Percentiles rank a stretch among this genome's conserved stretches.
These are phyloP conservation scores for Pyrrhia umbra DNA, from an alignment of 2,888 invertebrate genomes.

Conservation along the genomic window DNA sequence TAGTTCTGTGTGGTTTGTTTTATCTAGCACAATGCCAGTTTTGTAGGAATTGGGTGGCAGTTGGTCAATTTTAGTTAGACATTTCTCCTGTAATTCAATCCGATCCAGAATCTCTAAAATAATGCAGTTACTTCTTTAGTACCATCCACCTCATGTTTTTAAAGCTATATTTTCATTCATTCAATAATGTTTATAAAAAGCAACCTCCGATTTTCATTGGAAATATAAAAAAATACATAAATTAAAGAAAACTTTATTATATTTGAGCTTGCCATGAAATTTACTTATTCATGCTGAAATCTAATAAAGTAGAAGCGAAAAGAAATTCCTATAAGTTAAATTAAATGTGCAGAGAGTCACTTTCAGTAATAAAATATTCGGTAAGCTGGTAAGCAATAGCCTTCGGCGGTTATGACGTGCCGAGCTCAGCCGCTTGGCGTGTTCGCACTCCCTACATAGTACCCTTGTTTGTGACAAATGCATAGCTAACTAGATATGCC, in stretches of 20 bases:
- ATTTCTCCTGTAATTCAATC: too few species aligned
- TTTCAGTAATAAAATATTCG: slow-evolving; percentile 64
- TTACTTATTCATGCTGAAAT: slow-evolving; percentile 6
- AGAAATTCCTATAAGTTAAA: slow-evolving; percentile 23
- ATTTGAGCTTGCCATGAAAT: background rate
- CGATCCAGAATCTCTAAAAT: too few species aligned
- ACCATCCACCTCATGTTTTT: too few species aligned
- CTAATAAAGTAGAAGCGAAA: slow-evolving; percentile 21
- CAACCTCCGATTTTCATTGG: too few species aligned
- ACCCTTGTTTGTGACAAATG: slow-evolving; percentile 26
- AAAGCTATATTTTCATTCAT: too few species aligned
- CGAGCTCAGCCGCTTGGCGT: slow-evolving; percentile 69
- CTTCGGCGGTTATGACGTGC: slow-evolving; percentile 75
- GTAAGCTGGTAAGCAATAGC: slow-evolving; percentile 74
- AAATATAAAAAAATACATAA: background rate
- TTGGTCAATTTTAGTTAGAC: background rate
- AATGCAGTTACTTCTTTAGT: too few species aligned
- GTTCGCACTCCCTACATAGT: slow-evolving; percentile 70
- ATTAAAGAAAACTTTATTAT: too few species aligned
- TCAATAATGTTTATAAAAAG: too few species aligned
- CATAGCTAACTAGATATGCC: slow-evolving; percentile 28
- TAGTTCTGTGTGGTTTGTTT: slow-evolving; percentile 1
- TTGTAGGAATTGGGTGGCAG: background rate
- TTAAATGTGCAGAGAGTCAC: slow-evolving; percentile 37
- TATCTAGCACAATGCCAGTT: background rate